Evolutionary conservation across 2,113 vertebrate species (phyloP).

Genomic region (Pardalotus punctatus): DNA sequence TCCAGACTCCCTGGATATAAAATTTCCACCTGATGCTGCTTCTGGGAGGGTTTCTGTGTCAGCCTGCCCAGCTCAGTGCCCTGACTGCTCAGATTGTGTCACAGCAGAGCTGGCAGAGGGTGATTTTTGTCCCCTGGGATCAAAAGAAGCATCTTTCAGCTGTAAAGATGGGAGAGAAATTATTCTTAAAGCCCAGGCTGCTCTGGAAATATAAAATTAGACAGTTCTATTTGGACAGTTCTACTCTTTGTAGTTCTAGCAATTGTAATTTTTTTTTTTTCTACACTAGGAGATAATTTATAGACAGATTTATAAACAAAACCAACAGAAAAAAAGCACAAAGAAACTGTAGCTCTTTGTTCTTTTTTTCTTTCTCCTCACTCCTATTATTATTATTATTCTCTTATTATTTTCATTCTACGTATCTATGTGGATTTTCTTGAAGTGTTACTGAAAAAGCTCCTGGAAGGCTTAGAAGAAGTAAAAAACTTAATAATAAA

Average conservation of each 20-base stretch:
- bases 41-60: not conserved
- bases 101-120: not conserved
- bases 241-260: not conserved
- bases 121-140: not conserved
- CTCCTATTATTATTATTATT: not conserved
- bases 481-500: not conserved
- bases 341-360: not conserved
- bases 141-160: not conserved
- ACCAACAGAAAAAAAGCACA: not conserved
- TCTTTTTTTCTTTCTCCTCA: not conserved
- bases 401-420: not conserved
- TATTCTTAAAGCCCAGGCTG: not conserved
- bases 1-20: not conserved
- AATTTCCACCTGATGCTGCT: not conserved
- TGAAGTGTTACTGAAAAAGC: not conserved
- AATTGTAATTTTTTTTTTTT: not conserved
- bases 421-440: not conserved
- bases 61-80: not conserved
- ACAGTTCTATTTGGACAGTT: not conserved
- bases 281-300: not conserved
- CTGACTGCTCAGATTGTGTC: not conserved
- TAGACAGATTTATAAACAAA: not conserved
- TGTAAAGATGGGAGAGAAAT: not conserved
- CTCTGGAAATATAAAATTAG: not conserved
- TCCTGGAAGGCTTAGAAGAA: not conserved